Evolutionary conservation across 2,113 vertebrate genomes (phyloP), one percentile per base, ranked within the genome.

Genomic region (Todiramphus chloris): DNA sequence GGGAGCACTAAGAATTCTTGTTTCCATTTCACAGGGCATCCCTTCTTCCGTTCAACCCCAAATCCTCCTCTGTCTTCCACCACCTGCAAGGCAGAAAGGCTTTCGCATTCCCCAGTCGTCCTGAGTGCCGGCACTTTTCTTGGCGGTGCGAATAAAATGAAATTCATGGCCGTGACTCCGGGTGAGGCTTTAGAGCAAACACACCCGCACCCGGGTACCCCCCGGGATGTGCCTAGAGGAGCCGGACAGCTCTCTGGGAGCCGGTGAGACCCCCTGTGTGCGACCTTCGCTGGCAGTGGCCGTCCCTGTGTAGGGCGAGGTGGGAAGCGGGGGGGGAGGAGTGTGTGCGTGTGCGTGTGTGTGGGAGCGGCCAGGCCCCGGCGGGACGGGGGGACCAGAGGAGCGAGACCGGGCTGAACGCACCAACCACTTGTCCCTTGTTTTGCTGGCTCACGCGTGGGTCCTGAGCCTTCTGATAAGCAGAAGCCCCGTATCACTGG

Each of bases 191-290:
- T 21, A 14, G 27, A 56, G 17, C 18, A 53, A 86, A 11, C 4
- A 5, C 17, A 11, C 16, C 23, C 6, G 25, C 60, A 37, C 13
- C n/a, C 17, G 7, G 20, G 43, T 27, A 10, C 56, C 6, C 4
- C 3, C 11, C 7, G n/a, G 59, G 62, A 30, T 33, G 74, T 4
- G 1, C 48, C 18, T 10, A 9, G 39, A 4, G 7, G 58, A 24
- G 41, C 4, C 30, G 5, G 30, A 8, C 64, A 21, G 46, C 0
- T 0, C 39, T 59, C 11, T 14, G 14, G n/a, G 5, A 56, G 7
- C 9, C 18, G 58, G 2, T 3, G 64, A 28, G 35, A 25, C 28
- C 5, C 11, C 21, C 35, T 9, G 37, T 63, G 66, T 48, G 66
- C 24, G 16, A 59, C 31, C 21, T 51, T 17, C 24, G 33, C 1